A percentile compares a stretch with the other conserved stretches of the same genome.
Evolutionary conservation across 2,797 vertebrate species (phyloP).

Genomic region (Sternotherus odoratus): DNA sequence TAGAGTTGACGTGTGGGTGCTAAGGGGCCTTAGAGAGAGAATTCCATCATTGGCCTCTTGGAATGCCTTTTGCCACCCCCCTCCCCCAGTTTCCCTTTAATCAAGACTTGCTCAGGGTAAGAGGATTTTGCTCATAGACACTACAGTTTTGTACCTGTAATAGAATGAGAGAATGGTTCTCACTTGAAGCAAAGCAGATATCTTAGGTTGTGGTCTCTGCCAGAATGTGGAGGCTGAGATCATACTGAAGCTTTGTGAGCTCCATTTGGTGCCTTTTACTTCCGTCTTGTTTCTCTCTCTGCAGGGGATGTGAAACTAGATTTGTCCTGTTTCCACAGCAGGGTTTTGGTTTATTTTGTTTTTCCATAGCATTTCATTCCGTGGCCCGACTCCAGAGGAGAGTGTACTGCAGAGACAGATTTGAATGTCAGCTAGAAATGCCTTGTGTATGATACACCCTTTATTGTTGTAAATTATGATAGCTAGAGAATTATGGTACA

Average conservation of each 20-base stretch:
- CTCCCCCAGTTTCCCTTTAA: conserved; percentile 54
- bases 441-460: conserved; percentile 76
- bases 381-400: conserved; percentile 75
- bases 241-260: conserved; percentile 70
- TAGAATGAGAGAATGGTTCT: conserved; percentile 64
- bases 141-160: conserved; percentile 67
- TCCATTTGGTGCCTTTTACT: conserved; percentile 75
- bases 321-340: conserved; percentile 78
- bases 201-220: conserved; percentile 75
- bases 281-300: conserved; percentile 76
- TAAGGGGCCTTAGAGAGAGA: conserved; percentile 38
- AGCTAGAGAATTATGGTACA: conserved; percentile 58
- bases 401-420: conserved; percentile 75
- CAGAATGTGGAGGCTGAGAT: conserved; percentile 78
- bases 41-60: conserved; percentile 15
- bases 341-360: conserved; percentile 81
- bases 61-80: background rate
- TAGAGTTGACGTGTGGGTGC: background rate
- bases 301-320: conserved; percentile 75
- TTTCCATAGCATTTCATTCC: conserved; percentile 78
- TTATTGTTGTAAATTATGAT: conserved; percentile 68
- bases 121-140: conserved; percentile 60
- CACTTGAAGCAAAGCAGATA: conserved; percentile 70
- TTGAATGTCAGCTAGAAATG: conserved; percentile 76
- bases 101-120: conserved; percentile 63